Evolutionary conservation across 1,140 invertebrate species (phyloP).

Genomic region (Caenorhabditis briggsae): DNA sequence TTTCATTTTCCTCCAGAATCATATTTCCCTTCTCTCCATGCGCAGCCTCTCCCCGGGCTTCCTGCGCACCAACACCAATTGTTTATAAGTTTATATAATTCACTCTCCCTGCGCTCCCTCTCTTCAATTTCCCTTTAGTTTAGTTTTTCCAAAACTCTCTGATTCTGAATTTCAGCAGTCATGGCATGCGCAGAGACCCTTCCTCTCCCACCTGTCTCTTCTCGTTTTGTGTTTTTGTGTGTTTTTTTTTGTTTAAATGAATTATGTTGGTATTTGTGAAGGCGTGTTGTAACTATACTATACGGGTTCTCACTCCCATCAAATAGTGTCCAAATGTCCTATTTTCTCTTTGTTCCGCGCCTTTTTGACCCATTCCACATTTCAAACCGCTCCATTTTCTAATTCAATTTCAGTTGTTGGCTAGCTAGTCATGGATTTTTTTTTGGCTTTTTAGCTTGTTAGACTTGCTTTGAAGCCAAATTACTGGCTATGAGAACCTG

Average conservation of each 20-base stretch:
- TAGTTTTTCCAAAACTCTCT: no score
- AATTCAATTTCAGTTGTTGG: not conserved
- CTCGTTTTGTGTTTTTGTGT: not conserved
- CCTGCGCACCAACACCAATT: not conserved
- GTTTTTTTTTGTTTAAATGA: not conserved
- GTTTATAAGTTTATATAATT: constrained; percentile 18
- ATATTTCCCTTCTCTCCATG: not conserved
- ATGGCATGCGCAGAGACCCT: no score
- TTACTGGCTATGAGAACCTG: no score
- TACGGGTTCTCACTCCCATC: constrained; percentile 27
- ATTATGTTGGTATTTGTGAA: no score
- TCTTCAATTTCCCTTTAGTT: not conserved
- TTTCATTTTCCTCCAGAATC: not conserved
- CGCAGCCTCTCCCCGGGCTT: not conserved
- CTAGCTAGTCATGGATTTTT: not conserved
- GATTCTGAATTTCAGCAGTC: no score
- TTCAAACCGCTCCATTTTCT: not conserved
- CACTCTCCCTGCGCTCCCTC: not conserved
- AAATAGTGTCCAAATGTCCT: not conserved
- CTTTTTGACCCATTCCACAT: not conserved
- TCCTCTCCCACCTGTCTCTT: not conserved
- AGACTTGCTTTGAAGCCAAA: not conserved
- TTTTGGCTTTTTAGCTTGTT: not conserved
- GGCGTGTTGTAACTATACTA: constrained; percentile 46
- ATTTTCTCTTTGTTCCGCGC: not conserved